These are phyloP conservation scores for Epinotia ramella DNA, from an alignment of 2,888 invertebrate species.

Conservation along the genomic window DNA sequence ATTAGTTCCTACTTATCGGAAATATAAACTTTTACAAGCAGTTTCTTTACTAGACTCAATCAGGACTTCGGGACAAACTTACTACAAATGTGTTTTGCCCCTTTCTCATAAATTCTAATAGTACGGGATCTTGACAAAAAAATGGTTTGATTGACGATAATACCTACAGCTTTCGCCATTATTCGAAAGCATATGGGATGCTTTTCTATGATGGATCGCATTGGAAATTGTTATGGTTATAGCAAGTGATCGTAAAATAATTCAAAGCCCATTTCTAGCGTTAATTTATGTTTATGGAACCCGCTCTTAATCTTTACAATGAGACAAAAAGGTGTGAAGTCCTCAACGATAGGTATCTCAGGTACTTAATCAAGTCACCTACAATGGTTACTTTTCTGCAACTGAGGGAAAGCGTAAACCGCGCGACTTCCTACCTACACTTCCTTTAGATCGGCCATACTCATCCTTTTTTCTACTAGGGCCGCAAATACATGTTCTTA, in stretches of 20 bases:
- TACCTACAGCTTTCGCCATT: too few relatives aligned
- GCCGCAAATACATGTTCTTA: too few relatives aligned
- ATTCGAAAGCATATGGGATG: too few relatives aligned
- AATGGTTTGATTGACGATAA: too few relatives aligned
- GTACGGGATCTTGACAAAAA: too few relatives aligned
- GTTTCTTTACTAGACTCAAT: background rate
- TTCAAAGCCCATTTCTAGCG: too few relatives aligned
- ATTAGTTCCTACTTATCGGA: background rate
- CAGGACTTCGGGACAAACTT: background rate
- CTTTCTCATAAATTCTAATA: too few relatives aligned
- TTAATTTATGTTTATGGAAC: too few relatives aligned
- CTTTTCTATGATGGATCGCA: too few relatives aligned
- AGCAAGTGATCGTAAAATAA: too few relatives aligned
- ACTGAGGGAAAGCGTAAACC: slow-evolving; percentile 22
- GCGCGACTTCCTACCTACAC: slow-evolving; percentile 12
- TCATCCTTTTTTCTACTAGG: background rate
- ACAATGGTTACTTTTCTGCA: slow-evolving; percentile 23
- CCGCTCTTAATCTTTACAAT: background rate
- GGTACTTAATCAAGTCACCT: background rate
- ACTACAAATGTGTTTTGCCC: too few relatives aligned
- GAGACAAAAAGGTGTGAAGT: slow-evolving; percentile 9
- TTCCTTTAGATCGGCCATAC: slow-evolving; percentile 8
- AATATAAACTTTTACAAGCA: background rate
- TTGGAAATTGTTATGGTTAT: too few relatives aligned
- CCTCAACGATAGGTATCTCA: background rate